A percentile compares a stretch with the other conserved stretches of the same genome.
Evolutionary conservation across 1,140 invertebrate species (phyloP).

Genomic region (Aphelenchoides avenae): DNA sequence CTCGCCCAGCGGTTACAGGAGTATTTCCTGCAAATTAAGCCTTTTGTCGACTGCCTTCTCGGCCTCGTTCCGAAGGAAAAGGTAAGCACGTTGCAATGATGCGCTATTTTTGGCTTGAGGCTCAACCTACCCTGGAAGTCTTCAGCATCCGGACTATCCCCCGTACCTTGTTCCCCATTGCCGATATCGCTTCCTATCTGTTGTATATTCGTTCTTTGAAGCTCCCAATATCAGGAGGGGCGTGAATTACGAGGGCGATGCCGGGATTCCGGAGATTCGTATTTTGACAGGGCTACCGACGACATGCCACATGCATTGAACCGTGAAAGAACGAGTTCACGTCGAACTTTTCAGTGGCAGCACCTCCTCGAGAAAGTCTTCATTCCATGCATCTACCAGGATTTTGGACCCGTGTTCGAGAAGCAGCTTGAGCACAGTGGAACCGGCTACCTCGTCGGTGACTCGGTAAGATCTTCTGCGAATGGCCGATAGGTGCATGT

Average conservation of each 20-base stretch:
- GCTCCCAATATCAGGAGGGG: background rate
- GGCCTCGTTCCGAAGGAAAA: conserved; percentile 36
- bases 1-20: conserved; percentile 40
- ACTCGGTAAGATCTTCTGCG: conserved; percentile 17
- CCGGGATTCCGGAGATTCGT: too few relatives aligned
- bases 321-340: background rate
- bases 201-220: background rate
- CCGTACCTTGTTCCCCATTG: too few relatives aligned
- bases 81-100: conserved; percentile 24
- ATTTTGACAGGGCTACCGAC: too few relatives aligned
- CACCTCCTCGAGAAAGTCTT: conserved; percentile 31
- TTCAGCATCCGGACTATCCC: too few relatives aligned
- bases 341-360: conserved; percentile 29
- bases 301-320: background rate
- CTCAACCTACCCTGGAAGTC: too few relatives aligned
- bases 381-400: conserved; percentile 26
- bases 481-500: background rate
- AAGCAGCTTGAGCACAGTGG: conserved; percentile 38
- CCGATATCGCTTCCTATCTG: too few relatives aligned
- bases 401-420: conserved; percentile 40
- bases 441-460: conserved; percentile 41
- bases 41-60: conserved; percentile 39
- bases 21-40: conserved; percentile 34
- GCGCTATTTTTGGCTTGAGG: too few relatives aligned
- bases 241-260: too few relatives aligned